These are phyloP conservation scores for Patella ulyssiponensis DNA, from an alignment of 2,888 invertebrate species.

Conservation along the genomic window DNA sequence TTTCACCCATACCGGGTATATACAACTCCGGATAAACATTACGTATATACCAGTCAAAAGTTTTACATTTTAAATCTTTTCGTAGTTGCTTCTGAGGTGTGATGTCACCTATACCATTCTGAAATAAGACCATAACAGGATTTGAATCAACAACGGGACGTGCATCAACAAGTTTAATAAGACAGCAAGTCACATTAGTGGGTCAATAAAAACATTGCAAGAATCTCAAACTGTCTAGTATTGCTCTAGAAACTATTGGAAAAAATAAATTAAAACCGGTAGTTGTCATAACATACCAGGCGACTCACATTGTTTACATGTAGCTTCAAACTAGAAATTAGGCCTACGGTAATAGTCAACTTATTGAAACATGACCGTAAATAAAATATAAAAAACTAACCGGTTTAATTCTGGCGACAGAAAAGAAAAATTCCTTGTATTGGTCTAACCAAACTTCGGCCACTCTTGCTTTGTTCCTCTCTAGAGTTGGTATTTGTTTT, in stretches of 20 bases:
- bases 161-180: no score
- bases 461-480: conserved; percentile 95
- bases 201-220: no score
- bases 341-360: conserved; percentile 11
- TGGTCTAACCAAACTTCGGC: conserved; percentile 83
- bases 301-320: no score
- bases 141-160: no score
- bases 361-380: conserved; percentile 6
- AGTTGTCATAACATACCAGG: no score
- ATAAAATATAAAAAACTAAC: conserved; percentile 59
- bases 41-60: conserved; percentile 97
- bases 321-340: background rate
- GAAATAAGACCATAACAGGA: conserved; percentile 43
- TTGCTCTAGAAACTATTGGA: no score
- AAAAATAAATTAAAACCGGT: no score
- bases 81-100: conserved; percentile 84
- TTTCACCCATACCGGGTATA: conserved; percentile 92
- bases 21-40: conserved; percentile 98
- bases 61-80: conserved; percentile 89
- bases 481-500: conserved; percentile 93
- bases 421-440: conserved; percentile 93
- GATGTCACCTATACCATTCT: conserved; percentile 97
- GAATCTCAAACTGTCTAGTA: no score
- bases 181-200: no score
- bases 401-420: conserved; percentile 93